Evolutionary conservation across 2,113 vertebrate genomes (phyloP).

Genomic region (Halichoerus grypus): DNA sequence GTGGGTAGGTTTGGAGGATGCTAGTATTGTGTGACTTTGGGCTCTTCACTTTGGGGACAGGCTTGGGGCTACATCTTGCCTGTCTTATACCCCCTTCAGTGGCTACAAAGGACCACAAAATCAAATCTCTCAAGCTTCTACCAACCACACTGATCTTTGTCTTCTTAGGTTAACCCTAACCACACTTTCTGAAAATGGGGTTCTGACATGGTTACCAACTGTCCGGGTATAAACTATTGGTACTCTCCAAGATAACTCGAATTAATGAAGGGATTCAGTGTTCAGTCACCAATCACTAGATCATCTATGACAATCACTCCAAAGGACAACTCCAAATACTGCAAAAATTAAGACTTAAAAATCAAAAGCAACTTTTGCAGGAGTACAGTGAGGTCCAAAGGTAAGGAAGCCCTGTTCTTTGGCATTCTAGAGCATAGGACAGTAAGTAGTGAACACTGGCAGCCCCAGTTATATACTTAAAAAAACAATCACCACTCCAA

Average conservation of each 20-base stretch:
- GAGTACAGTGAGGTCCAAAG: not conserved
- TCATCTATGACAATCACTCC: not conserved
- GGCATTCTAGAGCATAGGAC: not conserved
- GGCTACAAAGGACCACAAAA: constrained; percentile 17
- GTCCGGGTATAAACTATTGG: not conserved
- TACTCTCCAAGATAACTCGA: not conserved
- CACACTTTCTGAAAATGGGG: constrained; percentile 7
- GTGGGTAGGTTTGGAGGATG: not conserved
- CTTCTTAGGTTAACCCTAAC: not conserved
- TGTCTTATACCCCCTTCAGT: not conserved
- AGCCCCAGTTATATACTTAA: constrained; percentile 14
- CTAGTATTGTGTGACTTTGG: not conserved
- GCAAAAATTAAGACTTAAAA: constrained; percentile 38
- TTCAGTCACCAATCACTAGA: not conserved
- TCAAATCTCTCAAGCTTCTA: not conserved
- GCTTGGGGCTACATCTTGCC: not conserved
- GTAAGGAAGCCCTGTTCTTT: not conserved
- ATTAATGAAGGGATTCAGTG: not conserved
- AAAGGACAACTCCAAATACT: not conserved
- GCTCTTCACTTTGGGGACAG: not conserved
- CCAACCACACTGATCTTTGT: not conserved
- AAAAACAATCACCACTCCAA: constrained; percentile 9
- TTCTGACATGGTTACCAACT: not conserved
- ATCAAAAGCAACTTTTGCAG: not conserved
- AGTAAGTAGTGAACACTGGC: not conserved